Evolutionary conservation across 2,888 invertebrate species (phyloP), one percentile per base, ranked within the genome.

Genomic region (Marronus borbonicus): DNA sequence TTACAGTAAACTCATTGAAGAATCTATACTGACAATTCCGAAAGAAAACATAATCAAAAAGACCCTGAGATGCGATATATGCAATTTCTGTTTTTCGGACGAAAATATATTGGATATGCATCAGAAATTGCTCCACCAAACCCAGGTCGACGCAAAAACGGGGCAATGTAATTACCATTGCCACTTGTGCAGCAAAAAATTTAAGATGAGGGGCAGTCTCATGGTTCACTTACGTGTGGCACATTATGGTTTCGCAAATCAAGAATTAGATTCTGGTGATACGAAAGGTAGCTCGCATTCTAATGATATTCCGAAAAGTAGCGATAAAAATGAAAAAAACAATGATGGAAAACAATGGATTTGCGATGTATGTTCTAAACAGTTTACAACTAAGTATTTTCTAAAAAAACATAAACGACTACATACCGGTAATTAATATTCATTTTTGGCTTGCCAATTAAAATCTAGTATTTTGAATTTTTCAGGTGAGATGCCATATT

Each of bases 321-420:
- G 31, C 3, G 60, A 70, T 4, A 69, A 76, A 78, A 79, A 89
- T 78, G 93, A 94, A 81, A 93, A 92, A 75, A 58, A 17, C 20
- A 20, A 10, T 14, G 72, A 72, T 10, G 72, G 72, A 20, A 96
- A 96, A 87, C 94, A 94, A 86, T 96, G 96, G 96, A 94, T 94
- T 85, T 96, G 96, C 86, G 95, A 96, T 84, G 93, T 95, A 64
- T 96, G 96, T 87, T 91, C 91, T 77, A 96, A 96, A 90, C 91
- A 93, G 88, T 96, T 96, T 86, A 96, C 96, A 0, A 96, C 96
- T 1, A 96, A 96, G 88, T 96, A 96, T 89, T 96, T 96, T 86
- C 89, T 96, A 82, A 96, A 96, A 89, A 96, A 96, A 88, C 96
- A 96, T 87, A 95, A 95, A 88, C 91, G 96, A 82, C 90, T 96